Base-by-base conservation (phyloP, 2,888 invertebrate genomes). In the Exocentrus adspersus region DNA sequence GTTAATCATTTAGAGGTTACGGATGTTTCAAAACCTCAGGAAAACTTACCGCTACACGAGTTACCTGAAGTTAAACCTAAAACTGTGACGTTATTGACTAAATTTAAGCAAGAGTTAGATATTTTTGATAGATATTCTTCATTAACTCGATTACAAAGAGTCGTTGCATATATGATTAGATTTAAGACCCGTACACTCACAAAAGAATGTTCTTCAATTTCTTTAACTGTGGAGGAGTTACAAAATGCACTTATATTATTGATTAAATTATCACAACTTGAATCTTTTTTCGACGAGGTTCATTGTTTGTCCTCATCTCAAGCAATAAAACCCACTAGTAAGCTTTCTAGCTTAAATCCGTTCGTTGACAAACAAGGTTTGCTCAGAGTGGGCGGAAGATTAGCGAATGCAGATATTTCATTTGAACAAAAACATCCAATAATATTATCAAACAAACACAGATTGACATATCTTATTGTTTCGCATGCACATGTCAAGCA, bases 321-420 rank as follows among this genome's bases (percentile, higher is more conserved):
- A 30, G 6, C 1, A n/a, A 10, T 43, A 1, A 1, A 17, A 43
- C 17, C 16, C 16, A 43, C 24, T 17, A 43, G 43, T 9, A 43
- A 43, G 41, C 17, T 62, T 12, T n/a, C 28, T 14, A n/a, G 12
- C 3, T 52, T 64, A 19, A 54, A 43, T 46, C 60, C 60, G 6
- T 60, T 64, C 32, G n/a, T 52, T 2, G 59, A 60, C 19, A 5
- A 43, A 10, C 9, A 24, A 2, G 50, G 50, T 4, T 1, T 60
- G 12, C 43, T 64, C 17, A 24, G 54, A 9, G 60, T 64, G 17
- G 52, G 63, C 19, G 59, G 59, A 19, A 20, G 63, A 45, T 19
- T 64, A 21, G 16, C 20, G 30, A 24, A 59, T 14, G 28, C 64
- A 5, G 10, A 50, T 19, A 7, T 54, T 10, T 2, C 51, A 16